These are phyloP conservation scores for Caenorhabditis remanei DNA, from an alignment of 1,140 invertebrate genomes.

Conservation along the genomic window DNA sequence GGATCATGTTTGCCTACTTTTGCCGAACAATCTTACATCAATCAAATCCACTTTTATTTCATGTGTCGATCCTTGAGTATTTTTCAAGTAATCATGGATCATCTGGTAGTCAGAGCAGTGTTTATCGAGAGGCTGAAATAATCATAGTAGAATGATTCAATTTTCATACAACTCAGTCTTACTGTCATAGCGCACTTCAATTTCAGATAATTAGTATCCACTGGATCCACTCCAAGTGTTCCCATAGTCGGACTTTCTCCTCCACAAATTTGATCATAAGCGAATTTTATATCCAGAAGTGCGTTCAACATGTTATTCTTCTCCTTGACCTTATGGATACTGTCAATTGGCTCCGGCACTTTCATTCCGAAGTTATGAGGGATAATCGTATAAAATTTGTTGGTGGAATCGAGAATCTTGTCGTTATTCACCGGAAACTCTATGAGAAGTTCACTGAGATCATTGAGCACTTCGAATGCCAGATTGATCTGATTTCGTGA, in stretches of 20 bases:
- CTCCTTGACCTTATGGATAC: constrained; percentile 80
- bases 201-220: constrained; percentile 90
- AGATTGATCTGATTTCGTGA: constrained; percentile 89
- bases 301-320: constrained; percentile 93
- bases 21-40: constrained; percentile 79
- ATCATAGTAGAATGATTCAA: neutral
- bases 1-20: neutral
- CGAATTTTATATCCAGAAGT: constrained; percentile 92
- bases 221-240: constrained; percentile 81
- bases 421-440: neutral
- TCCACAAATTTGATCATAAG: constrained; percentile 85
- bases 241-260: constrained; percentile 79
- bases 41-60: constrained; percentile 85
- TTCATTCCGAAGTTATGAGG: constrained; percentile 91
- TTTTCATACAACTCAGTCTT: neutral
- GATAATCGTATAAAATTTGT: constrained; percentile 92
- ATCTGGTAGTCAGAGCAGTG: constrained; percentile 84
- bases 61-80: constrained; percentile 90
- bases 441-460: constrained; percentile 80
- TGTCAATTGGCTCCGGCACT: constrained; percentile 86
- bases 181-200: constrained; percentile 87
- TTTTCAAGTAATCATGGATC: constrained; percentile 85
- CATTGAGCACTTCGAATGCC: constrained; percentile 87
- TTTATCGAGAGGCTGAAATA: constrained; percentile 80
- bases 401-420: constrained; percentile 86